These are phyloP conservation scores for Copidosoma aretas DNA, from an alignment of 2,888 invertebrate species.

Conservation along the genomic window DNA sequence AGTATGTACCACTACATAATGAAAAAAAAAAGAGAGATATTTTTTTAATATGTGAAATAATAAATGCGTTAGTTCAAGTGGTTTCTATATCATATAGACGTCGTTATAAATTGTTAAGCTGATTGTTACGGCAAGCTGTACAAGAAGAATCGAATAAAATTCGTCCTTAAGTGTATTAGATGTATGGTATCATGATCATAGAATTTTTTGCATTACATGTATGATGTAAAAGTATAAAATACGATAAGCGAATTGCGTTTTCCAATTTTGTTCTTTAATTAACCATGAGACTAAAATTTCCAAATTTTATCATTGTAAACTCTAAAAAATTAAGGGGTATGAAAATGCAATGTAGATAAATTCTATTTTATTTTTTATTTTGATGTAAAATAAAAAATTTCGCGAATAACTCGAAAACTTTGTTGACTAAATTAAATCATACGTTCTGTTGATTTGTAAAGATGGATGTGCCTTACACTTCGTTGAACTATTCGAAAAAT, in stretches of 20 bases:
- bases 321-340: neutral
- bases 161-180: too few species aligned
- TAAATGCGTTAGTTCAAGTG: slow-evolving; percentile 31
- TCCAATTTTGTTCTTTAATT: neutral
- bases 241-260: neutral
- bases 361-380: neutral
- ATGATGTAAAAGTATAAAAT: neutral
- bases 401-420: neutral
- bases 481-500: neutral
- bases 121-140: neutral
- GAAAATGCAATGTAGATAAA: neutral
- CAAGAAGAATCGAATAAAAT: too few species aligned
- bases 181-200: neutral
- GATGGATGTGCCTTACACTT: neutral
- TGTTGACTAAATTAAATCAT: neutral
- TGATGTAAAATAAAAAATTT: neutral
- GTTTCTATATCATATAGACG: slow-evolving; percentile 37
- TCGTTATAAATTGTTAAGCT: slow-evolving; percentile 26
- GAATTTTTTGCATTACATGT: neutral
- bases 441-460: neutral
- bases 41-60: slow-evolving; percentile 52
- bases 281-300: neutral
- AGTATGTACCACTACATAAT: slow-evolving; percentile 33
- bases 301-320: neutral
- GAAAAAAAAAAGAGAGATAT: slow-evolving; percentile 48